These are phyloP conservation scores for Zaprionus lachaisei DNA, from an alignment of 1,140 invertebrate genomes.

Conservation along the genomic window DNA sequence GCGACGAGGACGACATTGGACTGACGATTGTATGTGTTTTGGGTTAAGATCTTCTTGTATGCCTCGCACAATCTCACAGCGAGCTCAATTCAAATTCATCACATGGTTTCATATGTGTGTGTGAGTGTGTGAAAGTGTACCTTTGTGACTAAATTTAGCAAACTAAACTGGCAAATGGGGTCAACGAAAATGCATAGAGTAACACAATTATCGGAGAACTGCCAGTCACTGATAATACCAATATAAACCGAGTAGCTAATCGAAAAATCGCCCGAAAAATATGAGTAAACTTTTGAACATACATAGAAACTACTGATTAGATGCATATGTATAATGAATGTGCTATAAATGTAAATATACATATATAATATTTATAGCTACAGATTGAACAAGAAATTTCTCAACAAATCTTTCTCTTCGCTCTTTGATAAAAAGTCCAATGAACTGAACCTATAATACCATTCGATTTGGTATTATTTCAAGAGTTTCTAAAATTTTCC, in stretches of 20 bases:
- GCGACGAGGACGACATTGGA: constrained; percentile 18
- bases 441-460: background rate
- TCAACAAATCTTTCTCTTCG: background rate
- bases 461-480: background rate
- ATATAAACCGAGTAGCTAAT: constrained; percentile 30
- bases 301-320: background rate
- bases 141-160: constrained; percentile 57
- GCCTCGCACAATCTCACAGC: constrained; percentile 32
- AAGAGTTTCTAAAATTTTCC: background rate
- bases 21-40: constrained; percentile 48
- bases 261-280: constrained; percentile 38
- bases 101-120: constrained; percentile 7
- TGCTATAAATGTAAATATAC: background rate
- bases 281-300: constrained; percentile 4
- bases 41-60: constrained; percentile 64
- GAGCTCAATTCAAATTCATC: constrained; percentile 61
- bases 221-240: constrained; percentile 38
- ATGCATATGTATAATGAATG: background rate
- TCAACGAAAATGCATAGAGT: constrained; percentile 39
- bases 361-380: constrained; percentile 3
- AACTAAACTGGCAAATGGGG: constrained; percentile 24
- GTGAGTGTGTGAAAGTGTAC: background rate
- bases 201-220: constrained; percentile 4
- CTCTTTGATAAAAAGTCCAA: background rate
- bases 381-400: background rate